phyloP scores from a whole-genome alignment of 2,888 invertebrate species.

The Linhomoeus sp. region DNA sequence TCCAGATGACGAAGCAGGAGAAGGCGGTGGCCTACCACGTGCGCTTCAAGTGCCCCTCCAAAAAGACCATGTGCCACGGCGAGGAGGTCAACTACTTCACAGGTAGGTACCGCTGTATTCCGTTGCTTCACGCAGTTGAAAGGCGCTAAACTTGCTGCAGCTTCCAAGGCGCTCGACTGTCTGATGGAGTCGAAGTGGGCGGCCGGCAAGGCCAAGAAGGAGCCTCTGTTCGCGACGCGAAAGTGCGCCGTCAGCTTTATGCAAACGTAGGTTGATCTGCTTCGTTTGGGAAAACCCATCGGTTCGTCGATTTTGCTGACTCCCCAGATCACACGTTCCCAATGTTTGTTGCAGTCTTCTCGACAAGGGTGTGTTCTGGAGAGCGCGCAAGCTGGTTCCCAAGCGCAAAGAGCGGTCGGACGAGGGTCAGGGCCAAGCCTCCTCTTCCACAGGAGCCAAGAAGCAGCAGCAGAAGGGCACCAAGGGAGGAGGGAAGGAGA shows the following conservation, averaged over 20 bases:
- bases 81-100: constrained; percentile 94
- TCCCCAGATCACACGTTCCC: too few species aligned
- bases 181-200: constrained; percentile 76
- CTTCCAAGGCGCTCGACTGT: constrained; percentile 64
- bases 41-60: constrained; percentile 71
- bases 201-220: constrained; percentile 40
- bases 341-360: too few species aligned
- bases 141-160: constrained; percentile 16
- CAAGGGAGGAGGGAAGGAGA: constrained; percentile 37
- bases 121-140: not conserved
- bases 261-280: constrained; percentile 1
- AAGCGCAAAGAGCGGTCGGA: constrained; percentile 18
- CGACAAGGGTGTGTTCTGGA: constrained; percentile 18
- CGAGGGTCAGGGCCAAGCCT: constrained; percentile 24
- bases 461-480: constrained; percentile 42
- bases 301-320: not conserved
- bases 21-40: constrained; percentile 82
- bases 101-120: constrained; percentile 37
- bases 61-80: constrained; percentile 83
- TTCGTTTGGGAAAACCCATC: too few species aligned
- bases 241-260: constrained; percentile 35
- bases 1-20: constrained; percentile 51
- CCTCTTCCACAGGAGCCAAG: not conserved
- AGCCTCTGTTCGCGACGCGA: constrained; percentile 56
- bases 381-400: constrained; percentile 20